Conservation (phyloP, 2,888 invertebrate species). For the Thecocarcelia acutangulata region DNA sequence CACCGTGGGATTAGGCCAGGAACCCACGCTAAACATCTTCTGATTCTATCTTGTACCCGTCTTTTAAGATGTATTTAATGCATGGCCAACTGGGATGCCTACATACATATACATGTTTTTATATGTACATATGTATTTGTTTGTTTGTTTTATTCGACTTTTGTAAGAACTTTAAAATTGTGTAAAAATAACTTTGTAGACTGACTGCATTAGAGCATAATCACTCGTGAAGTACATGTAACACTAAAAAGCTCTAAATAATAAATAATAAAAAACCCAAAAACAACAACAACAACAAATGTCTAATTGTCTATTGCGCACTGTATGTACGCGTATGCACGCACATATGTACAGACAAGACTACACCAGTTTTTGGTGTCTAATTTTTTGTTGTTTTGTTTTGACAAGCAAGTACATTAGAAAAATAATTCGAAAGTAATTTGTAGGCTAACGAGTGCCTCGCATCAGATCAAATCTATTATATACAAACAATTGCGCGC, state of each 20-base stretch:
- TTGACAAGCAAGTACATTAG: conserved; percentile 42
- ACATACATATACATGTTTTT: too few species aligned
- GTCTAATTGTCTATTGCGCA: conserved; percentile 5
- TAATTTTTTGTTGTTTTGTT: neutral
- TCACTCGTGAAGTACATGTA: conserved; percentile 8
- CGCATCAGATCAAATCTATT: conserved; percentile 49
- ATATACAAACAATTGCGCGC: conserved; percentile 22
- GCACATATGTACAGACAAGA: neutral
- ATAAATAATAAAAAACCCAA: neutral
- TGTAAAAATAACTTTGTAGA: conserved; percentile 45
- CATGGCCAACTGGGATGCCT: too few species aligned
- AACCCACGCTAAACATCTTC: too few species aligned
- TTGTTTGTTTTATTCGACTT: neutral
- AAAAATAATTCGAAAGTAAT: conserved; percentile 47
- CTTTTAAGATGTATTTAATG: too few species aligned
- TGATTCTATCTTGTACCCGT: too few species aligned
- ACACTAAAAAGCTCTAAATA: conserved; percentile 16
- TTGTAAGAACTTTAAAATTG: conserved; percentile 43
- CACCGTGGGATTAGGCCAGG: too few species aligned
- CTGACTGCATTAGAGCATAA: neutral
- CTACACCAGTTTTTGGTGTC: neutral
- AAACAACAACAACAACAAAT: neutral
- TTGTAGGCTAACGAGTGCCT: conserved; percentile 64
- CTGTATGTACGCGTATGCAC: neutral
- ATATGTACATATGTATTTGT: neutral